phyloP scores from a whole-genome alignment of 2,888 invertebrate genomes.

The Copidosoma aretas region DNA sequence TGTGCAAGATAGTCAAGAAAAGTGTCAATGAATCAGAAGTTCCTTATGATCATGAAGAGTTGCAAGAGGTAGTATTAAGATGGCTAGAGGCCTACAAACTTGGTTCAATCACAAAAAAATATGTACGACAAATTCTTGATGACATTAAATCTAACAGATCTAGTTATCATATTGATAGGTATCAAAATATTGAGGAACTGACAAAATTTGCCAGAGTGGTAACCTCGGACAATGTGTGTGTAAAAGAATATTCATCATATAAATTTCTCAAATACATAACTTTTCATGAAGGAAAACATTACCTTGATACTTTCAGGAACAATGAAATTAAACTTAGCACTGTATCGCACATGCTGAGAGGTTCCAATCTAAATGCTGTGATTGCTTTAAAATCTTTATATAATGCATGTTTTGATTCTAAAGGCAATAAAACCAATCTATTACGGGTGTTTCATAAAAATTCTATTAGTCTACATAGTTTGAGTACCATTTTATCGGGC shows the following conservation, averaged over 20 bases:
- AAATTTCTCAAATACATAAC: conserved; percentile 20
- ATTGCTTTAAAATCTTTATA: conserved; percentile 44
- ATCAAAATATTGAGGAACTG: conserved; percentile 39
- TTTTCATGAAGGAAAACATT: conserved; percentile 19
- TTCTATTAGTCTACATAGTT: conserved; percentile 42
- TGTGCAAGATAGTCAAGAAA: conserved; percentile 39
- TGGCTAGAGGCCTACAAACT: conserved; percentile 51
- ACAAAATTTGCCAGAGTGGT: conserved; percentile 41
- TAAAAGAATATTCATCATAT: neutral
- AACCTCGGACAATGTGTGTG: conserved; percentile 2
- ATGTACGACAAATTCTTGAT: conserved; percentile 44
- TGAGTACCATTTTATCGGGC: conserved; percentile 46
- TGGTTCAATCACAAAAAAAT: conserved; percentile 42
- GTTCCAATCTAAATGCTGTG: conserved; percentile 39
- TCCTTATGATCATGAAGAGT: conserved; percentile 48
- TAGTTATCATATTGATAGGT: conserved; percentile 40
- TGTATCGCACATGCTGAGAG: conserved; percentile 39
- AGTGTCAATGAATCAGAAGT: conserved; percentile 35
- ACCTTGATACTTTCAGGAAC: conserved; percentile 12
- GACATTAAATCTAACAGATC: conserved; percentile 47
- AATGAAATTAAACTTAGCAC: conserved; percentile 20
- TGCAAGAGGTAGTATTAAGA: conserved; percentile 50
- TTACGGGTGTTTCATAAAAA: conserved; percentile 36
- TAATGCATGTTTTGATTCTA: conserved; percentile 48
- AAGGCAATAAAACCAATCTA: conserved; percentile 42